A percentile compares a stretch with the other conserved stretches of the same genome.
Evolutionary conservation across 2,888 invertebrate species (phyloP).

Genomic region (Eristalis arbustorum): DNA sequence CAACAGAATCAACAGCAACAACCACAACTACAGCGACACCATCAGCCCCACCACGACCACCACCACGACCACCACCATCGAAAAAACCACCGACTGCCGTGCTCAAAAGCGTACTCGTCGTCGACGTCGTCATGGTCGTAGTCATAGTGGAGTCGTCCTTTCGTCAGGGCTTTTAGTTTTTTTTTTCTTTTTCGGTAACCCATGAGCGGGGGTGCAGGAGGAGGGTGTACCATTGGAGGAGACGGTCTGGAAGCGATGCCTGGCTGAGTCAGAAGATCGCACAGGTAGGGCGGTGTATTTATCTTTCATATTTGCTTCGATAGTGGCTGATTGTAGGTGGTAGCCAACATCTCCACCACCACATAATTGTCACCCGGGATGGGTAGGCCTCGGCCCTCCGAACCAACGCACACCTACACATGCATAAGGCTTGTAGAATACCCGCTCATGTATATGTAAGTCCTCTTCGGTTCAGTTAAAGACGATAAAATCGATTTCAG

Average conservation of each 20-base stretch:
- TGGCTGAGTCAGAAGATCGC: constrained; percentile 40
- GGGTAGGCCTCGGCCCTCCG: constrained; percentile 1
- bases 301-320: constrained; percentile 58
- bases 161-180: constrained; percentile 31
- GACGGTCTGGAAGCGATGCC: background rate
- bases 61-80: constrained; percentile 3
- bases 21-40: constrained; percentile 19
- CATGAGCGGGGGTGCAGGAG: background rate
- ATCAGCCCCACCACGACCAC: background rate
- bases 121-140: background rate
- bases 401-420: constrained; percentile 17
- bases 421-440: constrained; percentile 12
- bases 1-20: constrained; percentile 38
- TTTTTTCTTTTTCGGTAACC: constrained; percentile 17
- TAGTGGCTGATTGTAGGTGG: constrained; percentile 58
- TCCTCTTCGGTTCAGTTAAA: background rate
- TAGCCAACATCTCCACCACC: constrained; percentile 3
- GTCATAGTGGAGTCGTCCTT: constrained; percentile 22
- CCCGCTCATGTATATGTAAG: background rate
- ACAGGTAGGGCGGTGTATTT: constrained; percentile 44
- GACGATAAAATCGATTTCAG: constrained; percentile 58
- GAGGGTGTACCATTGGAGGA: background rate
- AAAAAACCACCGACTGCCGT: background rate
- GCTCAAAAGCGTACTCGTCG: background rate
- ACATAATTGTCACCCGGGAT: background rate